Evolutionary conservation across 2,113 vertebrate species (phyloP).

Genomic region (Python bivittatus): DNA sequence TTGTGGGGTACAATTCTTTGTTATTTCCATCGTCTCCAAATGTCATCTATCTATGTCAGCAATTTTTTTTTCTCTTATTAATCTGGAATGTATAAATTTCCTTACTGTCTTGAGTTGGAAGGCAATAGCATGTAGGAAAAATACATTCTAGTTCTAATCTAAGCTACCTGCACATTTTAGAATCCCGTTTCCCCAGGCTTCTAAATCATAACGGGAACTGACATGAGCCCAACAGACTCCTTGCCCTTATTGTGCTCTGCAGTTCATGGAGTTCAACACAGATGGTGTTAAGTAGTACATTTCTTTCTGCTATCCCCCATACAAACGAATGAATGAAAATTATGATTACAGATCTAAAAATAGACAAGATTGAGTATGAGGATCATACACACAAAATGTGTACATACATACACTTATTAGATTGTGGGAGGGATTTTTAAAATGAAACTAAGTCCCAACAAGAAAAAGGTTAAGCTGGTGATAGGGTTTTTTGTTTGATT

Average conservation of each 20-base stretch:
- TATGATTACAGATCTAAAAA: neutral
- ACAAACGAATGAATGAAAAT: neutral
- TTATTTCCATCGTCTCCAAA: neutral
- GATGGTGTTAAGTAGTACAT: neutral
- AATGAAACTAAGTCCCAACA: neutral
- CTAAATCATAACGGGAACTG: neutral
- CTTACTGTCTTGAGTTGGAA: neutral
- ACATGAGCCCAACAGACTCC: neutral
- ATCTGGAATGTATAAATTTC: neutral
- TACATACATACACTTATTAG: too few species aligned
- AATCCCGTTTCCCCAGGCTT: neutral
- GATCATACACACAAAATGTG: neutral
- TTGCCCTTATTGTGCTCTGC: neutral
- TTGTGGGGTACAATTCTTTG: neutral
- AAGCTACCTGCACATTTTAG: neutral
- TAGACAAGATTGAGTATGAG: neutral
- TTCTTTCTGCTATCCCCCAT: neutral
- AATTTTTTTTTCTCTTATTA: conserved; percentile 17
- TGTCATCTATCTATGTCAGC: neutral
- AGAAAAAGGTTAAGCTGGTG: neutral
- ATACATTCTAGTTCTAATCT: neutral
- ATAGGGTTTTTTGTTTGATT: neutral
- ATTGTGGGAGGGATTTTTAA: neutral
- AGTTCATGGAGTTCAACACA: neutral
- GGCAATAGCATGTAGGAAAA: neutral